Evolutionary conservation across 2,797 vertebrate genomes (phyloP).

Genomic region (Artibeus jamaicensis): DNA sequence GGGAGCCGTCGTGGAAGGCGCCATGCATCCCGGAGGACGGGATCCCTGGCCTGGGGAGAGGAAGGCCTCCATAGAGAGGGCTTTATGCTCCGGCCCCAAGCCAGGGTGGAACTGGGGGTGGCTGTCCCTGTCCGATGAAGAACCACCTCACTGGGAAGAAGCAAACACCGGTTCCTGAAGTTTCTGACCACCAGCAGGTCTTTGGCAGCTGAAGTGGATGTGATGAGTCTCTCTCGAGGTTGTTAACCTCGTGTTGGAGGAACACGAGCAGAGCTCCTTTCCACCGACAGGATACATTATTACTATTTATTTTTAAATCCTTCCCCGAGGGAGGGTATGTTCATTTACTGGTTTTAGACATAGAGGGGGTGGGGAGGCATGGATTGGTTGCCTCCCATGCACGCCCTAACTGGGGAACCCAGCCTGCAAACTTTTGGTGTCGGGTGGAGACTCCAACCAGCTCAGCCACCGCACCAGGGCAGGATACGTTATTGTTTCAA

Average conservation of each 20-base stretch:
- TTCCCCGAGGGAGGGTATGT: not conserved
- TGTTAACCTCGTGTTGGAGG: not conserved
- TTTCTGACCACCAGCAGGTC: conserved; percentile 7
- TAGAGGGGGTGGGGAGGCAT: not conserved
- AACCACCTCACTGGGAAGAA: not conserved
- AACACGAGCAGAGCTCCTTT: not conserved
- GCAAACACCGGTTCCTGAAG: not conserved
- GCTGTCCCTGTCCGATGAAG: not conserved
- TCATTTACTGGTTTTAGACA: not conserved
- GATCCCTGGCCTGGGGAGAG: not conserved
- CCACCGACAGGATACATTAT: not conserved
- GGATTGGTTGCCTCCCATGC: not conserved
- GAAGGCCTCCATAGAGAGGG: not conserved
- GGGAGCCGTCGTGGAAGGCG: not conserved
- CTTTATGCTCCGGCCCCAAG: not conserved
- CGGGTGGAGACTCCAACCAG: not conserved
- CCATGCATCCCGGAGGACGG: not conserved
- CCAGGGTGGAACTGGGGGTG: not conserved
- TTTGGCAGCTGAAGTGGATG: not conserved
- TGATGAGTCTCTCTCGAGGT: not conserved
- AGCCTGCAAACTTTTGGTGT: not conserved
- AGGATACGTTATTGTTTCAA: not conserved
- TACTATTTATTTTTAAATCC: not conserved
- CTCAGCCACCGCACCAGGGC: not conserved
- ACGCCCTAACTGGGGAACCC: not conserved